phyloP scores from a whole-genome alignment of 1,140 invertebrate species.

The Gryllus bimaculatus region DNA sequence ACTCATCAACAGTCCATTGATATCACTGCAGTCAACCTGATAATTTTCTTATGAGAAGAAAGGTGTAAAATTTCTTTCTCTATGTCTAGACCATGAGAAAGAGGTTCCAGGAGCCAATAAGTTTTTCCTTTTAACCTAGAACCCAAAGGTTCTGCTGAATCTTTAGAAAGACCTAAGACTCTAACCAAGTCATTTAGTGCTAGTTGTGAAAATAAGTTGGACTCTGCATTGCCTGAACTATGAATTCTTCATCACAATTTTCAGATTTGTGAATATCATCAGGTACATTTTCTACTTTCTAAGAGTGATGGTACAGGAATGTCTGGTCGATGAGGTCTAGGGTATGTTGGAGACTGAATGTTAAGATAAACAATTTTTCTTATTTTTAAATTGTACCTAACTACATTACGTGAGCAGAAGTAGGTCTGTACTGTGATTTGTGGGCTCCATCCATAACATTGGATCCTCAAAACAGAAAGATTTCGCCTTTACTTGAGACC shows the following conservation, averaged over 20 bases:
- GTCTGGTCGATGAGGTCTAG: too few relatives aligned
- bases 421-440: too few relatives aligned
- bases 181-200: neutral
- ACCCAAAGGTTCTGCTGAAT: conserved; percentile 21
- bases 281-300: neutral
- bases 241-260: neutral
- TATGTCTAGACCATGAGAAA: conserved; percentile 18
- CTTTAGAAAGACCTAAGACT: conserved; percentile 21
- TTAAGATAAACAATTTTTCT: too few relatives aligned
- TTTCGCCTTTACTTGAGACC: too few relatives aligned
- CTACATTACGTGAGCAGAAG: too few relatives aligned
- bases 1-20: conserved; percentile 18
- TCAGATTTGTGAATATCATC: too few relatives aligned
- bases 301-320: too few relatives aligned
- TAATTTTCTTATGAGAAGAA: conserved; percentile 10
- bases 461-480: too few relatives aligned
- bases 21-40: conserved; percentile 17
- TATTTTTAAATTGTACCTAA: too few relatives aligned
- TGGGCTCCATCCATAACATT: too few relatives aligned
- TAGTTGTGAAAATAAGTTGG: too few relatives aligned
- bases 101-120: conserved; percentile 18
- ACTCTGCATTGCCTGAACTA: neutral
- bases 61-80: conserved; percentile 17
- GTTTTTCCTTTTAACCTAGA: conserved; percentile 23
- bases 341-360: too few relatives aligned